Percentiles rank a stretch among this genome's conserved stretches.
These are phyloP conservation scores for Sarcophaga peregrina DNA, from an alignment of 1,140 invertebrate genomes.

Conservation along the genomic window DNA sequence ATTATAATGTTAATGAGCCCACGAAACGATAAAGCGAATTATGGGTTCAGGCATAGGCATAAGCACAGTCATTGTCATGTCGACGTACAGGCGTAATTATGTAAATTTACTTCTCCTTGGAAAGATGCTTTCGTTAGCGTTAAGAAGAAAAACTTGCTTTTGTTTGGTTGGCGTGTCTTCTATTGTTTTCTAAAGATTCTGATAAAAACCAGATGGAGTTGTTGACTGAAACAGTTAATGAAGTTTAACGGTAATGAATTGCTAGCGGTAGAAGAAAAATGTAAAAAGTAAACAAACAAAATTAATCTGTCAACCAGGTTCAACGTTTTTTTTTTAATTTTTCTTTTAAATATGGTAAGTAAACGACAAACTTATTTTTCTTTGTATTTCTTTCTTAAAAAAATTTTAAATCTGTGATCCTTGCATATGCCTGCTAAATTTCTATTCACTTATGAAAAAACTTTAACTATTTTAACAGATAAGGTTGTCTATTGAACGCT, in stretches of 20 bases:
- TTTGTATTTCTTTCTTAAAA: too few relatives aligned
- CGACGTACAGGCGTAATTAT: slow-evolving; percentile 31
- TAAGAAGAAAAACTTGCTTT: not conserved
- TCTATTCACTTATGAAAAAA: too few relatives aligned
- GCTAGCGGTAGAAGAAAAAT: not conserved
- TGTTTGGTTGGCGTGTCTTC: not conserved
- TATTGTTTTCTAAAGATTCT: not conserved
- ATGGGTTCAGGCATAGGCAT: too few relatives aligned
- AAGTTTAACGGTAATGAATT: slow-evolving; percentile 9
- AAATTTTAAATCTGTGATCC: too few relatives aligned
- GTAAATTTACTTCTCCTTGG: slow-evolving; percentile 30
- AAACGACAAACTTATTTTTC: too few relatives aligned
- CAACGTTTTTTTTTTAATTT: not conserved
- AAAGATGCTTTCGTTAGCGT: slow-evolving; percentile 22
- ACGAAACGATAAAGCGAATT: too few relatives aligned
- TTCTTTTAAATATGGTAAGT: too few relatives aligned
- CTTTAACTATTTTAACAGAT: too few relatives aligned
- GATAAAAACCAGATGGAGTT: slow-evolving; percentile 28
- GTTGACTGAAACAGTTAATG: not conserved
- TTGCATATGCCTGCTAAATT: too few relatives aligned
- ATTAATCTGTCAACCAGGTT: too few relatives aligned
- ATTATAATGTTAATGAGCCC: slow-evolving; percentile 39
- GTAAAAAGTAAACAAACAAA: not conserved
- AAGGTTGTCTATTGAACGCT: too few relatives aligned
- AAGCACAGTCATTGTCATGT: too few relatives aligned